phyloP scores from a whole-genome alignment of 2,888 invertebrate species.

The Anticlea derivata region DNA sequence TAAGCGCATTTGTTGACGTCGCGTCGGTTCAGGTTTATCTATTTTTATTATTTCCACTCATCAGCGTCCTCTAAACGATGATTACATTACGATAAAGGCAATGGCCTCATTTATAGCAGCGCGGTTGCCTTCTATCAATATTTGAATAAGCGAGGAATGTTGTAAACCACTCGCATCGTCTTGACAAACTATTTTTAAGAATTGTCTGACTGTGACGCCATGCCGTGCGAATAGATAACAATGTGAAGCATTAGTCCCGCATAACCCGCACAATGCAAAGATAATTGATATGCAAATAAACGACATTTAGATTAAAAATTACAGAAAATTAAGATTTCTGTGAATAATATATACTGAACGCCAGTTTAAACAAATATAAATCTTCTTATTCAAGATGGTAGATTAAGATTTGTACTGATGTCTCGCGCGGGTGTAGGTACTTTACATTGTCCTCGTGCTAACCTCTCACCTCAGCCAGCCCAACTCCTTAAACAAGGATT shows the following conservation, averaged over 20 bases:
- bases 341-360: too few relatives aligned
- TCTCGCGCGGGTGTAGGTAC: too few relatives aligned
- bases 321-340: constrained; percentile 17
- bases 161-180: constrained; percentile 45
- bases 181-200: constrained; percentile 46
- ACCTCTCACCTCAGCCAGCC: too few relatives aligned
- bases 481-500: too few relatives aligned
- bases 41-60: constrained; percentile 54
- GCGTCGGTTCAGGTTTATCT: constrained; percentile 39
- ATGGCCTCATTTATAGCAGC: constrained; percentile 51
- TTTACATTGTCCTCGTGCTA: too few relatives aligned
- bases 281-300: constrained; percentile 56
- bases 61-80: constrained; percentile 47
- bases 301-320: constrained; percentile 44
- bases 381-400: too few relatives aligned
- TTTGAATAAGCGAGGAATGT: constrained; percentile 56
- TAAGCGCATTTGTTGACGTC: constrained; percentile 17
- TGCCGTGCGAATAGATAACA: constrained; percentile 54
- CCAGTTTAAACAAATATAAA: too few relatives aligned
- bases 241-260: constrained; percentile 54
- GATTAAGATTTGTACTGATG: too few relatives aligned
- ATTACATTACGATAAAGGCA: constrained; percentile 49
- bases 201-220: constrained; percentile 57
- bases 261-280: constrained; percentile 54
- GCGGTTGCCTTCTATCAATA: constrained; percentile 52